Base-by-base conservation (phyloP, 2,797 vertebrate genomes). In the Nyctalus aviator region DNA sequence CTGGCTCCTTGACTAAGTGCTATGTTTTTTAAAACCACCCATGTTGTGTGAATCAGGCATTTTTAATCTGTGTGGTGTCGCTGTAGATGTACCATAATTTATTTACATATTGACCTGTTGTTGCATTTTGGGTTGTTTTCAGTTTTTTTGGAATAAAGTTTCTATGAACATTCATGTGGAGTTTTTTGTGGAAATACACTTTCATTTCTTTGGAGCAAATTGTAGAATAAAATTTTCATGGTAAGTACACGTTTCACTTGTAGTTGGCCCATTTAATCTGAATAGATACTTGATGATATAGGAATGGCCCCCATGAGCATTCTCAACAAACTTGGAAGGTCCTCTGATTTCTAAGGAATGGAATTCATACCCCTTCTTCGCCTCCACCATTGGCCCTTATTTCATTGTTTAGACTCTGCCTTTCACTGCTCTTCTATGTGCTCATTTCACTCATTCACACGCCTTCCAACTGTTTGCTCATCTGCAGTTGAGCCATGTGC, bases 171-270 rank as follows among this genome's bases (percentile, higher is more conserved):
- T 27, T 72, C 62, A 3, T 20, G 5, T 50, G 21, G 12, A 44
- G 30, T 77, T 93, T 82, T 82, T 44, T 77, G n/a, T 81, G 59
- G 27, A 79, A 88, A 69, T 77, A 85, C 9, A 41, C 44, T 90
- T 92, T 69, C 8, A 11, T 92, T 83, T 78, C 78, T 91, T 89
- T 75, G 46, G 11, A 41, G 25, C 17, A 94, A 91, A 86, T 37
- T n/a, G 17, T 44, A 44, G 32, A 81, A 44, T 90, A 69, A 93
- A n/a, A 6, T 8, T 35, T 78, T 8, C 13, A 7, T n/a, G 7
- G 18, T 32, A 84, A 50, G 21, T 72, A 13, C 41, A 50, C 44
- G 14, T 69, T 88, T 81, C 46, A 81, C 55, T 73, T 87, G 27
- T 73, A 46, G 3, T 71, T 59, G 71, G 71, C 64, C 13, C 46